Conservation (phyloP, 2,113 vertebrate genomes). For the Erythrocebus patas region DNA sequence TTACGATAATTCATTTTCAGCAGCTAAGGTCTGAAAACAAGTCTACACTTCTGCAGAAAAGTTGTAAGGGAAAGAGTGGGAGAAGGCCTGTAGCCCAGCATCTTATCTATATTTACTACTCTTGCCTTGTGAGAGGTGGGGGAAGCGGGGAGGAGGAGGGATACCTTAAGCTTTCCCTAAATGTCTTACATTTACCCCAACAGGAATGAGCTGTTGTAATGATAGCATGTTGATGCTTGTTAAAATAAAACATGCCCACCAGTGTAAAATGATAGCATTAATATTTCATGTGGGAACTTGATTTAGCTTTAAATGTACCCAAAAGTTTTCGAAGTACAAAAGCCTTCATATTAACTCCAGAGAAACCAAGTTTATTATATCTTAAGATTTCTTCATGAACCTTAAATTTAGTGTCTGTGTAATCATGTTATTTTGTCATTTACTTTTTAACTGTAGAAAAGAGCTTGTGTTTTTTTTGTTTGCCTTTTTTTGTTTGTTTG, state of each 20-base stretch:
- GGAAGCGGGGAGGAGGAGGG: too few relatives aligned
- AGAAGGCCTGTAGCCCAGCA: not conserved
- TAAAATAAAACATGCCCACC: constrained; percentile 80
- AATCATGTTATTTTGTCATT: not conserved
- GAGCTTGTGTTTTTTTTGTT: not conserved
- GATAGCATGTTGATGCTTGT: constrained; percentile 78
- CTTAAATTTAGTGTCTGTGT: constrained; percentile 19
- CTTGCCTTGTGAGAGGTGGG: not conserved
- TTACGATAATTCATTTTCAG: not conserved
- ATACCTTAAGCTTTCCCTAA: constrained; percentile 46
- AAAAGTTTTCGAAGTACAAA: constrained; percentile 78
- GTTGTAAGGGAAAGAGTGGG: not conserved
- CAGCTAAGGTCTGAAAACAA: not conserved
- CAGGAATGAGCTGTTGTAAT: constrained; percentile 50
- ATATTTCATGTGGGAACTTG: constrained; percentile 82
- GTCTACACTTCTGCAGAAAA: not conserved
- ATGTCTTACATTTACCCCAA: constrained; percentile 59
- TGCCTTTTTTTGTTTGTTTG: not conserved
- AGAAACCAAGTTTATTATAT: constrained; percentile 65
- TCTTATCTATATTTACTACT: not conserved
- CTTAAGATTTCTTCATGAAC: constrained; percentile 66
- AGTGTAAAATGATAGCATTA: constrained; percentile 79
- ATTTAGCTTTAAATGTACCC: constrained; percentile 79
- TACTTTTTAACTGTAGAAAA: not conserved
- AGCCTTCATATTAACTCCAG: constrained; percentile 61